These are phyloP conservation scores for Drosophila setosimentum DNA, from an alignment of 2,888 invertebrate species.

Conservation along the genomic window DNA sequence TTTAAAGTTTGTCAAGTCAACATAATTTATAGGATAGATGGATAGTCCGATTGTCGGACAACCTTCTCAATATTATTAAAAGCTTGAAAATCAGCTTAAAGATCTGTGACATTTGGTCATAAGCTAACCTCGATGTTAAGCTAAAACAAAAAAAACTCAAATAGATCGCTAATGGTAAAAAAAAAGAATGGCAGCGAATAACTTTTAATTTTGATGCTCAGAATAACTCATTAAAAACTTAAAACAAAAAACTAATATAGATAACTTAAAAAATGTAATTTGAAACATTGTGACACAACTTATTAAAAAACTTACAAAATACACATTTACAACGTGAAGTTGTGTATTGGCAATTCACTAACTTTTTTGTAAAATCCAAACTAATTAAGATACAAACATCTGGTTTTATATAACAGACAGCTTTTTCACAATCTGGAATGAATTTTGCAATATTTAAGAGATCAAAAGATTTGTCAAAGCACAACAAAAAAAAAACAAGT, in stretches of 20 bases:
- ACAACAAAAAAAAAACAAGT: not conserved
- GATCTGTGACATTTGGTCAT: slow-evolving; percentile 15
- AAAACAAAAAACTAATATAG: not conserved
- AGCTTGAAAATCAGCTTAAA: slow-evolving; percentile 13
- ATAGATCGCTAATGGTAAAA: not conserved
- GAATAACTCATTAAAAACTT: not conserved
- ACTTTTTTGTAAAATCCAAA: not conserved
- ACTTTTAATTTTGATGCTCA: not conserved
- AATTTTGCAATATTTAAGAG: not conserved
- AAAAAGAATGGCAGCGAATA: not conserved
- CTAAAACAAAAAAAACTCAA: not conserved
- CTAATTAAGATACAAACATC: slow-evolving; percentile 22
- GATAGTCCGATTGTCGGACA: not conserved
- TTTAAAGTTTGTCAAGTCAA: slow-evolving; percentile 35
- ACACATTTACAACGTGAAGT: not conserved
- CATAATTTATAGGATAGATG: slow-evolving; percentile 33
- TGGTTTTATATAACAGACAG: not conserved
- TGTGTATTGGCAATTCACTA: not conserved
- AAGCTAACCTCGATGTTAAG: slow-evolving; percentile 15
- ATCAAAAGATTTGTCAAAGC: not conserved
- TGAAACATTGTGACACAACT: not conserved
- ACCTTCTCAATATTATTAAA: not conserved
- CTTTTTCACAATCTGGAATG: not conserved
- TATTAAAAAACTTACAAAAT: not conserved
- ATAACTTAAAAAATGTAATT: not conserved